These are phyloP conservation scores for Odocoileus hemionus DNA, from an alignment of 2,113 vertebrate genomes.

Conservation along the genomic window DNA sequence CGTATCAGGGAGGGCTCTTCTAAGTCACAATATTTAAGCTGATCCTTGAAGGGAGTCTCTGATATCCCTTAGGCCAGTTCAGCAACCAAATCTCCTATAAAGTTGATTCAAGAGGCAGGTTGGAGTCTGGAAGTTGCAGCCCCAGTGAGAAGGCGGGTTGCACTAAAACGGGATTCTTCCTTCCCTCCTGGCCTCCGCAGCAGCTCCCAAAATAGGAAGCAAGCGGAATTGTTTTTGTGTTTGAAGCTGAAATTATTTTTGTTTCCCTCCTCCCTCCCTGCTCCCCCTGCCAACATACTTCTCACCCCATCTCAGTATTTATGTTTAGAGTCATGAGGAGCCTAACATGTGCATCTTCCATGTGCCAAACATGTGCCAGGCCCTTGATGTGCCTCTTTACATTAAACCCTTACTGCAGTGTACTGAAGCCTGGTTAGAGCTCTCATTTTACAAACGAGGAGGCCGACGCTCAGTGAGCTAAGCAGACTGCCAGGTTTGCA, in stretches of 20 bases:
- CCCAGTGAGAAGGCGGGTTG: slow-evolving; percentile 63
- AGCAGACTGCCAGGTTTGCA: not conserved
- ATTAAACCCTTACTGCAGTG: not conserved
- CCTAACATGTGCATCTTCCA: not conserved
- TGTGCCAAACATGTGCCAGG: slow-evolving; percentile 32
- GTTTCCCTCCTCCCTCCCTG: slow-evolving; percentile 50
- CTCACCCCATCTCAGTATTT: slow-evolving; percentile 42
- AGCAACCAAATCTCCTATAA: not conserved
- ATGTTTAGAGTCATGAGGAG: slow-evolving; percentile 34
- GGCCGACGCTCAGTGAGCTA: not conserved
- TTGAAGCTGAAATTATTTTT: slow-evolving; percentile 67
- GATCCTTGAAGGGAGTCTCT: not conserved
- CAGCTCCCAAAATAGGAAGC: slow-evolving; percentile 67
- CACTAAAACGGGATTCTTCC: slow-evolving; percentile 62
- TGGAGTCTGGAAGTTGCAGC: slow-evolving; percentile 39
- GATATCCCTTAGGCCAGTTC: not conserved
- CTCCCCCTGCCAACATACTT: slow-evolving; percentile 29
- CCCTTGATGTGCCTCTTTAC: not conserved
- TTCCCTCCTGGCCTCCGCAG: slow-evolving; percentile 68
- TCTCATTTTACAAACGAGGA: not conserved
- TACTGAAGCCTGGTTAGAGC: not conserved
- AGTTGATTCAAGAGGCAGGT: slow-evolving; percentile 26
- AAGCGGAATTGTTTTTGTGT: slow-evolving; percentile 69
- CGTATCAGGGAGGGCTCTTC: not conserved
- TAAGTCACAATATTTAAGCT: not conserved